Evolutionary conservation across 2,113 vertebrate species (phyloP).

Genomic region (Synchiropus splendidus): DNA sequence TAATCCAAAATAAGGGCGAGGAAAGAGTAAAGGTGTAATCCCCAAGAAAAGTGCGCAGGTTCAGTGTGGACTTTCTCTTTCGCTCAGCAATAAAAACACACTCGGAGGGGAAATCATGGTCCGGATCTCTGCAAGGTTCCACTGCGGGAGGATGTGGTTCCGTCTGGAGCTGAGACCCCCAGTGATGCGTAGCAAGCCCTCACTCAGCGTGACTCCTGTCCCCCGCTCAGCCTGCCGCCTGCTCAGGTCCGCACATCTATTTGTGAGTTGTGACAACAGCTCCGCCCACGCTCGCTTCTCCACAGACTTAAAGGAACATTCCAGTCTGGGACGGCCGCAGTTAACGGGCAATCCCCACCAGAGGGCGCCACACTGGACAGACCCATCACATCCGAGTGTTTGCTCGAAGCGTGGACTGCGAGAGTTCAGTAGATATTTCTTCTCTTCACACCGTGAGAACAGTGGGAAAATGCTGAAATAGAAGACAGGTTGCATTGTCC

Average conservation of each 20-base stretch:
- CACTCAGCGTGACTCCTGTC: conserved; percentile 38
- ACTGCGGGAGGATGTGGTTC: too few species aligned
- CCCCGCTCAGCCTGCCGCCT: conserved; percentile 20
- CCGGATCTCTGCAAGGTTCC: background rate
- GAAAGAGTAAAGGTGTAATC: conserved; percentile 6
- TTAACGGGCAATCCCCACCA: too few species aligned
- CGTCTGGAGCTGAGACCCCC: too few species aligned
- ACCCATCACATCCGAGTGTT: too few species aligned
- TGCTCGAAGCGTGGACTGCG: too few species aligned
- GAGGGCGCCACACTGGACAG: too few species aligned
- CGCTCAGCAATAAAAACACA: conserved; percentile 33
- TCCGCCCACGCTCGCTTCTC: conserved; percentile 35
- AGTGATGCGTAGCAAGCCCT: too few species aligned
- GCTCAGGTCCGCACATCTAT: conserved; percentile 27
- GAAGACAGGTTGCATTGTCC: too few species aligned
- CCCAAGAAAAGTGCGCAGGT: conserved; percentile 31
- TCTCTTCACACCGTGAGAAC: too few species aligned
- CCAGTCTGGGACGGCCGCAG: conserved; percentile 25
- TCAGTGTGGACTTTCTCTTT: conserved; percentile 50
- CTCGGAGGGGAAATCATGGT: conserved; percentile 23
- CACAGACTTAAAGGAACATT: conserved; percentile 60
- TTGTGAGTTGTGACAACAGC: conserved; percentile 29
- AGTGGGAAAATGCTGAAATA: too few species aligned
- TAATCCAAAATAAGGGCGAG: conserved; percentile 17
- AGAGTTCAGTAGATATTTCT: too few species aligned